These are phyloP conservation scores for Nothura maculosa DNA, from an alignment of 2,797 vertebrate genomes.

Conservation along the genomic window DNA sequence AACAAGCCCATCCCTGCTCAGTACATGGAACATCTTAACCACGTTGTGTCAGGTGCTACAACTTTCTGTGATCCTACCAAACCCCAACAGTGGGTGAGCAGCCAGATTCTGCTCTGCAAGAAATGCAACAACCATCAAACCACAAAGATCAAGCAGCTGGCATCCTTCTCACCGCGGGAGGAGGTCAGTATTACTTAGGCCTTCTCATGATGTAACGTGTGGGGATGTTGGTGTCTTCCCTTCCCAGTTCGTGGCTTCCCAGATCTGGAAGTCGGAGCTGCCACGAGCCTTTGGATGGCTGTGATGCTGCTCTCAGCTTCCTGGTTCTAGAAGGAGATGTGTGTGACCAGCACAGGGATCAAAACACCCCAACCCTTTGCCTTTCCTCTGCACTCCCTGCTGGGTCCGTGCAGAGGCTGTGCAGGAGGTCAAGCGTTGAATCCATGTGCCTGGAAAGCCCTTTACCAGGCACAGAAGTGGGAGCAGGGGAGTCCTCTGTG, in stretches of 20 bases:
- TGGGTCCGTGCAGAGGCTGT: not conserved
- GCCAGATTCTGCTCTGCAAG: conserved; percentile 93
- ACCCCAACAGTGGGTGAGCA: conserved; percentile 94
- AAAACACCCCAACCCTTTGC: not conserved
- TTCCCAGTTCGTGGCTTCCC: not conserved
- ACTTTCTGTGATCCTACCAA: conserved; percentile 79
- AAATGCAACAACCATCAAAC: conserved; percentile 95
- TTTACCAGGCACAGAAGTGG: too few species aligned
- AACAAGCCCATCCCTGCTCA: conserved; percentile 99
- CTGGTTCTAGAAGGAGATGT: not conserved
- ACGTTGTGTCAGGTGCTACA: conserved; percentile 86
- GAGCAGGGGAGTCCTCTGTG: too few species aligned
- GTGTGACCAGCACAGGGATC: not conserved
- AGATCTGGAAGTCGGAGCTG: too few species aligned
- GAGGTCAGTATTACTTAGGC: conserved; percentile 81
- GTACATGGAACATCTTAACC: conserved; percentile 96
- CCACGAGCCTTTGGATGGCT: not conserved
- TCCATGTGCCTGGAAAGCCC: not conserved
- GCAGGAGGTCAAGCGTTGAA: not conserved
- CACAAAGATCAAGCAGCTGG: conserved; percentile 94
- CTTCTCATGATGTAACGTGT: not conserved
- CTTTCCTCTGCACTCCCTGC: not conserved
- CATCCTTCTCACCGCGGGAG: conserved; percentile 92
- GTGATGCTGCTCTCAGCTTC: not conserved
- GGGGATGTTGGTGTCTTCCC: not conserved